phyloP scores from a whole-genome alignment of 2,888 invertebrate genomes.

The Lacanobia oleracea region DNA sequence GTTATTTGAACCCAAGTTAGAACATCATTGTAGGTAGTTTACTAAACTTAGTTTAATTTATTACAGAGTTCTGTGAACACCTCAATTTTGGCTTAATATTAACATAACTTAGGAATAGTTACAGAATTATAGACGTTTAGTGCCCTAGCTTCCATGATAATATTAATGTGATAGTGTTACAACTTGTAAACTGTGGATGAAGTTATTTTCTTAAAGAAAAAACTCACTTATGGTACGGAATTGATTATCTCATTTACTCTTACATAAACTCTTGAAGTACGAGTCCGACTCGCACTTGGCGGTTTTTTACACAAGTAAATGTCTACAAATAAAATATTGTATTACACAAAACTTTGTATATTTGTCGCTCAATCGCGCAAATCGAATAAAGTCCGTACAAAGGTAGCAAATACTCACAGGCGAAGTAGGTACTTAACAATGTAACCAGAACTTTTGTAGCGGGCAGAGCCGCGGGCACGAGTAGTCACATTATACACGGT shows the following conservation, averaged over 20 bases:
- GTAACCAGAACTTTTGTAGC: conserved; percentile 14
- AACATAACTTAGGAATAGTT: background rate
- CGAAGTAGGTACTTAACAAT: conserved; percentile 21
- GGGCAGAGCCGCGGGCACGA: background rate
- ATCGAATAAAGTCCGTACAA: conserved; percentile 1
- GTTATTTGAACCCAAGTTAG: conserved; percentile 15
- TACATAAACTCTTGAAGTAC: no score
- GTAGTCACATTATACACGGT: conserved; percentile 14
- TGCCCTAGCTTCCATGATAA: background rate
- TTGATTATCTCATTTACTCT: no score
- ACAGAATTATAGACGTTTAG: background rate
- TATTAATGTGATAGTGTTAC: background rate
- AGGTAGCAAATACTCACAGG: background rate
- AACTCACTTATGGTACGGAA: no score
- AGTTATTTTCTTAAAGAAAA: background rate
- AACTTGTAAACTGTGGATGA: background rate
- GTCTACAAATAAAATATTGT: background rate
- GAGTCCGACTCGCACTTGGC: no score
- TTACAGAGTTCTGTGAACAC: background rate
- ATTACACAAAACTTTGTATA: background rate
- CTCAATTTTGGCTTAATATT: background rate
- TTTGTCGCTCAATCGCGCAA: background rate
- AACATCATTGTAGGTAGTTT: conserved; percentile 16
- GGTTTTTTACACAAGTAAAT: background rate
- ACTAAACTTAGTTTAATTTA: conserved; percentile 9